Evolutionary conservation across 2,797 vertebrate genomes (phyloP).

Genomic region (Telmatherina bonti): DNA sequence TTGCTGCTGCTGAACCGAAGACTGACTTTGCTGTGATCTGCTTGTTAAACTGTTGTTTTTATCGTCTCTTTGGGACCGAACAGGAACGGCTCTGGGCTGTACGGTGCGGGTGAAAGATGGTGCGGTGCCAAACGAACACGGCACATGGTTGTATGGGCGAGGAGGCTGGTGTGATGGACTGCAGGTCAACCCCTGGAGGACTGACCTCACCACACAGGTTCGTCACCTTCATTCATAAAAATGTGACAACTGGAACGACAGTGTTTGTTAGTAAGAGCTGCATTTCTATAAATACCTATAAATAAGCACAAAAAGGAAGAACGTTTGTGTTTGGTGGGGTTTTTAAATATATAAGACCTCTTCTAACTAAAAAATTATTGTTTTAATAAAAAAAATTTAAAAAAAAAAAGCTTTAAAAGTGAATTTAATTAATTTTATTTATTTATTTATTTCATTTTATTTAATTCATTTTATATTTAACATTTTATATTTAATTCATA

Average conservation of each 20-base stretch:
- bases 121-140: conserved; percentile 84
- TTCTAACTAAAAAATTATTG: too few species aligned
- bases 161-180: conserved; percentile 87
- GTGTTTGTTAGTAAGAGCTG: neutral
- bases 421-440: too few species aligned
- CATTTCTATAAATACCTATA: neutral
- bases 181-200: conserved; percentile 85
- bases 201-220: conserved; percentile 83
- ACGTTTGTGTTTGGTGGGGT: too few species aligned
- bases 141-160: conserved; percentile 86
- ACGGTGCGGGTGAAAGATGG: conserved; percentile 75
- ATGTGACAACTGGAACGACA: neutral
- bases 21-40: neutral
- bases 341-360: too few species aligned
- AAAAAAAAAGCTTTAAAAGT: too few species aligned
- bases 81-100: conserved; percentile 82
- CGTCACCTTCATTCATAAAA: neutral
- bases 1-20: neutral
- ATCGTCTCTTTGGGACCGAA: neutral
- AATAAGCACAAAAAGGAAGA: too few species aligned
- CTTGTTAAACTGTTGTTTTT: neutral
- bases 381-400: too few species aligned
- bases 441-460: too few species aligned
- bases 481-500: too few species aligned
- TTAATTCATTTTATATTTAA: too few species aligned